Percentiles rank a stretch among this genome's conserved stretches.
These are phyloP conservation scores for Catocala nupta DNA, from an alignment of 2,888 invertebrate genomes.

Conservation along the genomic window DNA sequence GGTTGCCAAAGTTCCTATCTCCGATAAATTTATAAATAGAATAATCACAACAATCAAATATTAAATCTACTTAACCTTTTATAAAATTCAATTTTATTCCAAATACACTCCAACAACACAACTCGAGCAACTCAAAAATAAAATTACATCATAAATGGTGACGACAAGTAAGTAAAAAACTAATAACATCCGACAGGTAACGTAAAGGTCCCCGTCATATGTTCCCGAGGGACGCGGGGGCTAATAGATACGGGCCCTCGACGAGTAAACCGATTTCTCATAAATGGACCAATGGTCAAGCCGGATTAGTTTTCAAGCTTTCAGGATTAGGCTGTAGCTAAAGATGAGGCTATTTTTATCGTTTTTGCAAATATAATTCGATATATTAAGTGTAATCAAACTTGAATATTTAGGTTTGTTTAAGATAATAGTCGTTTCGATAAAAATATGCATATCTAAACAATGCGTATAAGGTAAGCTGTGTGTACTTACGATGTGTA, in stretches of 20 bases:
- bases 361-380: neutral
- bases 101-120: neutral
- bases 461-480: too few relatives aligned
- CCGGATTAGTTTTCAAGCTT: conserved; percentile 48
- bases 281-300: conserved; percentile 51
- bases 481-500: too few relatives aligned
- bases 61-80: too few relatives aligned
- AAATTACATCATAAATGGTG: conserved; percentile 20
- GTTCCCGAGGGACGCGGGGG: conserved; percentile 34
- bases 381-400: too few relatives aligned
- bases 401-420: too few relatives aligned
- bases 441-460: too few relatives aligned
- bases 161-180: conserved; percentile 46
- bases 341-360: neutral
- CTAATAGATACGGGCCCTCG: conserved; percentile 41
- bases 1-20: too few relatives aligned
- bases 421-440: too few relatives aligned
- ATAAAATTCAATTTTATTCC: too few relatives aligned
- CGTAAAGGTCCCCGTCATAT: conserved; percentile 21
- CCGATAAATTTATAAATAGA: too few relatives aligned
- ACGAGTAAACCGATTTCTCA: conserved; percentile 45
- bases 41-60: too few relatives aligned
- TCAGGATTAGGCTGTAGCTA: conserved; percentile 33
- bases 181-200: conserved; percentile 50
- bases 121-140: conserved; percentile 5